Evolutionary conservation across 2,797 vertebrate genomes (phyloP), one percentile per base, ranked within the genome.

Genomic region (Steatocranus sp.): DNA sequence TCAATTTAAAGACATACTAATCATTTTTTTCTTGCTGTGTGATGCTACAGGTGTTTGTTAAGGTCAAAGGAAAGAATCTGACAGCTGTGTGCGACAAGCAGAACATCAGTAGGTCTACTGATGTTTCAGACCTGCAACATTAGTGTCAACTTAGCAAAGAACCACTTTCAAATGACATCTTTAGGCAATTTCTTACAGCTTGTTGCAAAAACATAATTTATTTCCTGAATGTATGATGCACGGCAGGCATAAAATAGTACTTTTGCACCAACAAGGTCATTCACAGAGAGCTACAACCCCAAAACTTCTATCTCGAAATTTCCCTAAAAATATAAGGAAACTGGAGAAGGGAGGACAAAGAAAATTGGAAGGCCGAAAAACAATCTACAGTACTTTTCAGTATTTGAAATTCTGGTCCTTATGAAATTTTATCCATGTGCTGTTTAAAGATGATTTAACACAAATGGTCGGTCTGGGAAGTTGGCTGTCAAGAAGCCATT

Each of bases 221-320:
- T 41, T 41, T 10, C 38, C 11, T 48, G 43, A 17, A 15, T 46
- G 14, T 17, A 17, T 17, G 15, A 48, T 4, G 17, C 34, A 34
- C 1, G 7, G 7, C 46, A 48, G 7, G 17, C 15, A 48, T 18
- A 48, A 48, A 18, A 48, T 18, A 17, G 7, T 48, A 48, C 8
- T 18, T 48, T 48, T 48, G 46, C 46, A 48, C 46, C 3, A 48
- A 18, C 15, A 18, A 8, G 17, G 46, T 49, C 17, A 49, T 49
- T 49, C 46, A 3, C 18, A 49, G 8, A 18, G 46, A 4, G 8
- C 46, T 9, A 18, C 17, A 8, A 18, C 8, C 17, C 46, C 18
- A n/a, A 49, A 49, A 49, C 17, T 8, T 49, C n/a, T 41, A 43
- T 10, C 34, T 41, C 12, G 0, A 8, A 7, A 63, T 66, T 9